Percentiles rank a stretch among this genome's conserved stretches.
Conservation (phyloP, 2,113 vertebrate species). For the Panthera uncia region DNA sequence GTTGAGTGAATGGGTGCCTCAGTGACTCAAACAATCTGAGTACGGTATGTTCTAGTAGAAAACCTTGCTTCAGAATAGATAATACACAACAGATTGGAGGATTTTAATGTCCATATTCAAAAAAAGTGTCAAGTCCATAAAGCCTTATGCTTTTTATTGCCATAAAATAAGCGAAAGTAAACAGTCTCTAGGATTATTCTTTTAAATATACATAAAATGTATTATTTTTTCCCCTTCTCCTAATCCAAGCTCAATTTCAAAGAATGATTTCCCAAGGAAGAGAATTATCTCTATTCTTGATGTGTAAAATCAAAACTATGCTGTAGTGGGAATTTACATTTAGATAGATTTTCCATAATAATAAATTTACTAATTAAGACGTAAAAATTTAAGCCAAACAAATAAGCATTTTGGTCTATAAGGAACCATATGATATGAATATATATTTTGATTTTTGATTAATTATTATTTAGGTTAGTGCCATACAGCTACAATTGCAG, state of each 20-base stretch:
- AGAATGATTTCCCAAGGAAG: neutral
- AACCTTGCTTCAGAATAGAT: neutral
- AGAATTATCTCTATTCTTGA: neutral
- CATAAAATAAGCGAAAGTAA: slow-evolving; percentile 44
- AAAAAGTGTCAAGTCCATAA: neutral
- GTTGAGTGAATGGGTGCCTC: neutral
- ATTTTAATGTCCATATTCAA: neutral
- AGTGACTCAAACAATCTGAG: neutral
- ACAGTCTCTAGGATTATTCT: neutral
- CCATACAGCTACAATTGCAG: neutral
- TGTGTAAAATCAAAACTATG: neutral
- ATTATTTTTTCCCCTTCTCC: neutral
- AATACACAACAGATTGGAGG: neutral
- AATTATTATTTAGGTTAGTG: neutral
- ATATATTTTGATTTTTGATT: neutral
- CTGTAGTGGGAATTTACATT: neutral
- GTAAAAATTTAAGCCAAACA: neutral
- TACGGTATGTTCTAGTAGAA: neutral
- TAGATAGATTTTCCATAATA: neutral
- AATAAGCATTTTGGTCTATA: neutral
- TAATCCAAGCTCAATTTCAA: slow-evolving; percentile 20
- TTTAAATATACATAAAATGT: slow-evolving; percentile 2
- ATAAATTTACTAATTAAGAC: neutral
- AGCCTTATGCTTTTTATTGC: neutral
- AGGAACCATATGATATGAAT: neutral